These are phyloP conservation scores for Drosophila navojoa DNA, from an alignment of 1,140 invertebrate genomes.

Conservation along the genomic window DNA sequence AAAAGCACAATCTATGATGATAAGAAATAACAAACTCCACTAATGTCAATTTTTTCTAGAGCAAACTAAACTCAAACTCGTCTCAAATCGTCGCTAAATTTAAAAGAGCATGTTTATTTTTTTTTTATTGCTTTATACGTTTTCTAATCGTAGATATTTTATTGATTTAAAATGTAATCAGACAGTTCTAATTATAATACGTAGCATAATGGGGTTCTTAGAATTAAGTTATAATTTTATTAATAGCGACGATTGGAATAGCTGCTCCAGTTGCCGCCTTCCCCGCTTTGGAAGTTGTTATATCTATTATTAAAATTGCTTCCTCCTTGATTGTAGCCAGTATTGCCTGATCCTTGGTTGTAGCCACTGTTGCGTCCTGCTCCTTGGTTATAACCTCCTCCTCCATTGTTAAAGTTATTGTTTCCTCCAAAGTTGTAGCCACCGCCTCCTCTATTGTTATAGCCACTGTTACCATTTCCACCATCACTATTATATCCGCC, in stretches of 20 bases:
- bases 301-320: not conserved
- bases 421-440: not conserved
- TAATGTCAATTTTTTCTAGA: too few species aligned
- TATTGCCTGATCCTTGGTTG: not conserved
- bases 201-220: not conserved
- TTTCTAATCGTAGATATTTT: conserved; percentile 1
- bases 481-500: conserved; percentile 28
- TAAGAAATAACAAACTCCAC: too few species aligned
- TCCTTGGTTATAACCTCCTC: conserved; percentile 3
- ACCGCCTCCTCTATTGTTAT: conserved; percentile 9
- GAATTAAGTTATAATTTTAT: conserved; percentile 5
- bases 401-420: conserved; percentile 1
- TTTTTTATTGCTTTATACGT: not conserved
- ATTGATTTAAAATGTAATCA: conserved; percentile 5
- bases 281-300: conserved; percentile 9
- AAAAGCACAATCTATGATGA: too few species aligned
- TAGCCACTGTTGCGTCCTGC: not conserved
- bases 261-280: conserved; percentile 13
- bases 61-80: too few species aligned
- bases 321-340: not conserved
- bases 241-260: conserved; percentile 24
- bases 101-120: too few species aligned
- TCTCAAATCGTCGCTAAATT: too few species aligned
- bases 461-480: conserved; percentile 4
- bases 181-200: conserved; percentile 9